These are phyloP conservation scores for Lota lota DNA, from an alignment of 2,113 vertebrate genomes.

Conservation along the genomic window DNA sequence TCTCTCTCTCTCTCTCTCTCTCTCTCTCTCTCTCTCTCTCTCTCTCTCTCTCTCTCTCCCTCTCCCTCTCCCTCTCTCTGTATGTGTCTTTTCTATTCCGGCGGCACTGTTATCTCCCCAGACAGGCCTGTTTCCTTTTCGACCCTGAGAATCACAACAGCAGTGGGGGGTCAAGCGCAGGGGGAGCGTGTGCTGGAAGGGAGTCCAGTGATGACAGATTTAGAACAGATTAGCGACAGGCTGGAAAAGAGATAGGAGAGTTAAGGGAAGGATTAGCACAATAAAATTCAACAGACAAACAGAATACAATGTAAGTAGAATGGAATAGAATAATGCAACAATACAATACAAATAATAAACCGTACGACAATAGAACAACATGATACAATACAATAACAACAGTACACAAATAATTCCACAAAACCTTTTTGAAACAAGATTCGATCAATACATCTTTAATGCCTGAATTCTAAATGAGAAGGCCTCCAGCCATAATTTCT, in stretches of 20 bases:
- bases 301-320: background rate
- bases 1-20: background rate
- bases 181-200: background rate
- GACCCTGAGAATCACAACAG: slow-evolving; percentile 38
- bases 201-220: background rate
- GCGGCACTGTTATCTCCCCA: slow-evolving; percentile 38
- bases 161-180: slow-evolving; percentile 13
- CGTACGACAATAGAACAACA: background rate
- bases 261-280: background rate
- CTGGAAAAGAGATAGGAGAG: background rate
- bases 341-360: background rate
- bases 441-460: too few relatives aligned
- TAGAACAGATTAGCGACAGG: background rate
- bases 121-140: slow-evolving; percentile 39
- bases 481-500: too few relatives aligned
- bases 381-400: background rate
- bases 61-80: background rate
- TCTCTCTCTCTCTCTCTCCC: background rate
- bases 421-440: too few relatives aligned
- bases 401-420: too few relatives aligned
- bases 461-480: too few relatives aligned
- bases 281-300: background rate
- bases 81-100: background rate
- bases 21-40: slow-evolving; percentile 22
- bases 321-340: background rate